Base-by-base conservation (phyloP, 1,140 invertebrate genomes). In the Laupala kohalensis region DNA sequence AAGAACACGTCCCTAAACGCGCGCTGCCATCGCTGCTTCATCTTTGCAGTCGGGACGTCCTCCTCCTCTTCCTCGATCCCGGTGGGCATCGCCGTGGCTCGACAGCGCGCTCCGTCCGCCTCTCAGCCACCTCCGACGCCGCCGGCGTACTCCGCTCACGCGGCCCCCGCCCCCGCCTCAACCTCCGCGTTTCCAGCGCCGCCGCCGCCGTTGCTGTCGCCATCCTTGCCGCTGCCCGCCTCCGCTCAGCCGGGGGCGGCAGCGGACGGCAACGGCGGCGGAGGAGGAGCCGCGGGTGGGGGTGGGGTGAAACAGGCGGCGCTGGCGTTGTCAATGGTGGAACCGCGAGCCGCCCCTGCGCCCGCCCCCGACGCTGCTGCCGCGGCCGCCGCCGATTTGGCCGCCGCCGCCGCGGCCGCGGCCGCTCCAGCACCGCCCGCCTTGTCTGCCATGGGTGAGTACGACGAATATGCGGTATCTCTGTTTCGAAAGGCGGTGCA, bases 371-470 rank as follows among this genome's bases (percentile, higher is more conserved):
- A 62, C 0, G 23, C n/a, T 13, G 64, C 64, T 2, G 62, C 53
- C 25, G 53, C 62, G 4, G 19, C 27, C 9, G 25, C 25, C 6
- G 30, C 26, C 9, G 24, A 62, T 6, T 37, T 30, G 28, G 23
- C 26, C 67, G 13, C 26, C 28, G 25, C 24, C n/a, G 67, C 25
- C 12, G 62, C 27, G 19, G 6, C 65, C 2, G 62, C 26, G 3
- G 9, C 15, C 9, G 30, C 69, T 3, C 69, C 23, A 1, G 12
- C 28, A 12, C 69, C 37, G 12, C 53, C 29, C 5, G 24, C 26
- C 28, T 26, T 71, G 25, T 66, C 70, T 15, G 67, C 71, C 65
- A 72, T 72, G 71, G 71, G 71, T 72, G 26, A 71, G 70, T 71
- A 12, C 19, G n/a, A 23, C 13, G 64, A 3, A 5, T 24, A 2